A percentile compares a stretch with the other conserved stretches of the same genome.
phyloP scores from a whole-genome alignment of 2,888 invertebrate species.

The Chouioia cunea region DNA sequence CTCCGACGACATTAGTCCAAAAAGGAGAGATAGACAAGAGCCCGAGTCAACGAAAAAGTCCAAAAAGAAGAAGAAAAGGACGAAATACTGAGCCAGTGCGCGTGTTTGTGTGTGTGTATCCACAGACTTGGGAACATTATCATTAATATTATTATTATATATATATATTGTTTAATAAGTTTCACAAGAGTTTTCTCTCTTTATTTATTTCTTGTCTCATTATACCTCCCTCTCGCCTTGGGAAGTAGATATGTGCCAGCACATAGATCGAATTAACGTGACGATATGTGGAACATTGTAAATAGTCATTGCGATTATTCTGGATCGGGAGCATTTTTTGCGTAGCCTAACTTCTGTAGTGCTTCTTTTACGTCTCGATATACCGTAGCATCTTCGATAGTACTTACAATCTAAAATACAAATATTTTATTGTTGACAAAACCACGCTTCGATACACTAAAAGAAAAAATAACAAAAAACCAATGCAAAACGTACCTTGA shows the following conservation, averaged over 20 bases:
- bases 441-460: background rate
- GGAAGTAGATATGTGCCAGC: slow-evolving; percentile 35
- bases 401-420: slow-evolving; percentile 77
- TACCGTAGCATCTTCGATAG: slow-evolving; percentile 88
- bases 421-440: background rate
- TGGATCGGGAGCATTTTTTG: slow-evolving; percentile 79
- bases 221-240: background rate
- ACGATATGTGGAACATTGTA: background rate
- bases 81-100: slow-evolving; percentile 32
- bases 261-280: slow-evolving; percentile 5
- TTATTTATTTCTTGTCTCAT: background rate
- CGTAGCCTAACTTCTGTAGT: slow-evolving; percentile 82
- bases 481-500: slow-evolving; percentile 72
- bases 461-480: background rate
- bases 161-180: slow-evolving; percentile 1
- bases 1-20: too few species aligned
- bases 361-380: slow-evolving; percentile 83
- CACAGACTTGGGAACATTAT: background rate
- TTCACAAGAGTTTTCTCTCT: slow-evolving; percentile 4
- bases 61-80: slow-evolving; percentile 39
- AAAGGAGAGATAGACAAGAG: slow-evolving; percentile 14
- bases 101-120: slow-evolving; percentile 24
- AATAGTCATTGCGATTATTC: slow-evolving; percentile 53
- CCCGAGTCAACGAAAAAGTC: slow-evolving; percentile 28
- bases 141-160: background rate